Base-by-base conservation (phyloP, 1,140 invertebrate species). In the Pogonomyrmex californicus region DNA sequence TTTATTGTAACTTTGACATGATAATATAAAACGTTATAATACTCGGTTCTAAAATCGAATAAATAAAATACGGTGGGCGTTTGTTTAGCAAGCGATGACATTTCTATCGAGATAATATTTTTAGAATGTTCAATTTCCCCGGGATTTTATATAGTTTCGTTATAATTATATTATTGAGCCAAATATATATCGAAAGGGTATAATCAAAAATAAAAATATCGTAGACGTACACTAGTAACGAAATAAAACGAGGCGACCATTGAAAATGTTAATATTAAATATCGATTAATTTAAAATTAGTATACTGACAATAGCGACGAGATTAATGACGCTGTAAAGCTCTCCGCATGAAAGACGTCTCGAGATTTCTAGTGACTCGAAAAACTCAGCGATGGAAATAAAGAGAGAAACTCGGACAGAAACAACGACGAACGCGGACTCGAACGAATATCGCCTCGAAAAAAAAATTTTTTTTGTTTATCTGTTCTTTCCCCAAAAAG, bases 401-500 rank as follows among this genome's bases (percentile, higher is more conserved):
- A 49, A 47, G 23, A 4, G 36, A n/a, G 47, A 73, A 73, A 38
- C 7, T 49, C 30, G 17, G 14, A 30, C 47, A 2, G 14, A 30
- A 33, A 12, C 12, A 41, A 41, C 47, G 33, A 41, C 47, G 33
- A 54, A 41, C 6, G 33, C 5, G 47, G 33, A 60, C 38, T 12
- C 41, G 62, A 1, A 17, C 41, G 65, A 49, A 56, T 54, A 23
- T 56, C 49, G 49, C 62, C 30, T 41, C 23, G 17, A 36, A 23
- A 23, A 23, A 23, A 23, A 23, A 23, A 23, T 30, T 76, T 70
- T 63, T 38, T 60, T 68, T 68, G 12, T 10, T 6, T n/a, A 41
- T 68, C 41, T 23, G n/a, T 65, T 65, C 14, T 33, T 68, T 54
- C 14, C 23, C 47, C 5, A 12, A 81, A 79, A 86, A 66, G 78